These are phyloP conservation scores for Cyanistes caeruleus DNA, from an alignment of 2,113 vertebrate species.

Conservation along the genomic window DNA sequence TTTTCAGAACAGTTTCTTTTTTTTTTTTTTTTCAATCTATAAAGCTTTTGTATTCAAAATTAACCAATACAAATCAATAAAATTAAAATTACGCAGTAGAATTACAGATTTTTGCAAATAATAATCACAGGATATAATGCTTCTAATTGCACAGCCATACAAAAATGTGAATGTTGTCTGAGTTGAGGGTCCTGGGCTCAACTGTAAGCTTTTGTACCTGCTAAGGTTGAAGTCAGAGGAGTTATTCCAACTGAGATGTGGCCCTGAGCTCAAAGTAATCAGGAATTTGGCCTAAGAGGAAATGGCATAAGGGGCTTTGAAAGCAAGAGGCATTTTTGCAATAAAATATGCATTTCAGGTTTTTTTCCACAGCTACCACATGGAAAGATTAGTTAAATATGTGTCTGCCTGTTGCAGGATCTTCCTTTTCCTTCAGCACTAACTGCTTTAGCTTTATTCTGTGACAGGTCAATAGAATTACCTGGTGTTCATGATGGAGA, in stretches of 20 bases:
- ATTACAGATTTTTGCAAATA: neutral
- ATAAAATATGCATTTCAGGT: neutral
- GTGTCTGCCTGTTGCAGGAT: neutral
- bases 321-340: neutral
- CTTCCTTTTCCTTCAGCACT: neutral
- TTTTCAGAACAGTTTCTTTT: neutral
- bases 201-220: neutral
- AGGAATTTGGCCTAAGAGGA: neutral
- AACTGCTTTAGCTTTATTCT: neutral
- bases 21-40: neutral
- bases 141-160: neutral
- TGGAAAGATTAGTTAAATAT: neutral
- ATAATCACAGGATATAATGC: neutral
- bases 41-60: neutral
- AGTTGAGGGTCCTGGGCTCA: neutral
- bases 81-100: neutral
- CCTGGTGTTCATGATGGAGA: neutral
- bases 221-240: neutral
- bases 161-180: neutral
- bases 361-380: neutral
- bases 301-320: neutral
- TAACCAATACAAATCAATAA: neutral
- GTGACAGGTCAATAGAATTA: neutral
- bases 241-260: neutral
- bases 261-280: neutral